Base-by-base conservation (phyloP, 2,113 vertebrate species). In the Fulica atra region DNA sequence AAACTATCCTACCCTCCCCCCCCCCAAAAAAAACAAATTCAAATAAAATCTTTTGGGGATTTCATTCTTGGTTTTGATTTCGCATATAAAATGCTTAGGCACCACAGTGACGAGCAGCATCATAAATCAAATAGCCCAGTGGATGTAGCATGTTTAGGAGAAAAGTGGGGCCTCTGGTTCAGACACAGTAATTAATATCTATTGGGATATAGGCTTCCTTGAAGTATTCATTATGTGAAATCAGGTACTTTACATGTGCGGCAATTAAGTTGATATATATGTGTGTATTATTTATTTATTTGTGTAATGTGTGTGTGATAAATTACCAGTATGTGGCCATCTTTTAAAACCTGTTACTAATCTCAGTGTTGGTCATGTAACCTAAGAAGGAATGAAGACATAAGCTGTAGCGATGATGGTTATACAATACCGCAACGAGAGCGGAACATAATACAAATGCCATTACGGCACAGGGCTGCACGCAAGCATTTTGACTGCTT, bases 231-330 rank as follows among this genome's bases (percentile, higher is more conserved):
- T 96, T 94, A 96, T 91, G 80, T 95, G 76, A 96, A 96, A 89
- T 92, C 70, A 86, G 80, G 92, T 95, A 92, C 83, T 84, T 94
- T 94, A 83, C 40, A 92, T 76, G 66, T 82, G 66, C 65, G 85
- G 78, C 96, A 93, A 95, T 97, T 93, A 96, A 95, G 81, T 95
- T 97, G 94, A 96, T 94, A 80, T 96, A 94, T 96, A 70, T 42
- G 59, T 61, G 54, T 73, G 71, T 36, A 89, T 91, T 90, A 92
- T 71, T 96, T 93, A 90, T 96, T 94, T 95, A 97, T 92, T 96
- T 91, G 74, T 60, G 28, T 80, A 87, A 70, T 13, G 59, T 69
- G 33, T 6, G 19, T 61, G 59, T 95, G 95, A 97, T 96, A 93
- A 96, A 97, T 96, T 92, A 89, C 83, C 81, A 59, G 59, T 89